Evolutionary conservation across 2,888 invertebrate species (phyloP).

Genomic region (Apocheima hispidaria): DNA sequence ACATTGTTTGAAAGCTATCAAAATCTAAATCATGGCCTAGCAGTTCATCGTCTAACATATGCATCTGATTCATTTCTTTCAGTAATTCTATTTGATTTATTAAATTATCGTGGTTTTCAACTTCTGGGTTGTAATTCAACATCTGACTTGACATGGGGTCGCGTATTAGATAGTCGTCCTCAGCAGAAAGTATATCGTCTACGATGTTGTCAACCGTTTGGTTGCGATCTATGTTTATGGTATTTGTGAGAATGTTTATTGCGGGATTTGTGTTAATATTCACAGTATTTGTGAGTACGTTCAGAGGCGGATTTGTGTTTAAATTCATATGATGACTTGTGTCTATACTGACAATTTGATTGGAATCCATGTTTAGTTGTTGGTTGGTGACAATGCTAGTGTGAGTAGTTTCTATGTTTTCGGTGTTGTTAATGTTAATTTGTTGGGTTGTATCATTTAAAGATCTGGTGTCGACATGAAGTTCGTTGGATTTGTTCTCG

Average conservation of each 20-base stretch:
- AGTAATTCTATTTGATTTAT: constrained; percentile 76
- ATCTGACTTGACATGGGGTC: constrained; percentile 64
- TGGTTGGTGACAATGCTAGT: background rate
- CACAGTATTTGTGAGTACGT: constrained; percentile 5
- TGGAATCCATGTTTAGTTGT: constrained; percentile 5
- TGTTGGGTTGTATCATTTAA: background rate
- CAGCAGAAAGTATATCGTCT: constrained; percentile 77
- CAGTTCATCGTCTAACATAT: constrained; percentile 75
- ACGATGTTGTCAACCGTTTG: constrained; percentile 77
- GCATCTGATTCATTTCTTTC: constrained; percentile 78
- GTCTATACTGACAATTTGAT: constrained; percentile 1
- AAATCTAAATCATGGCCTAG: constrained; percentile 77
- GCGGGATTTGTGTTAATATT: constrained; percentile 1
- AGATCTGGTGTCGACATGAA: constrained; percentile 43
- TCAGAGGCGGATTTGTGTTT: constrained; percentile 1
- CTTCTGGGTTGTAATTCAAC: constrained; percentile 59
- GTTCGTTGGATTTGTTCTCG: constrained; percentile 50
- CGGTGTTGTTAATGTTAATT: background rate
- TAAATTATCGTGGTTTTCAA: constrained; percentile 63
- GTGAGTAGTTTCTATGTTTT: background rate
- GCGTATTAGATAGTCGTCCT: constrained; percentile 73
- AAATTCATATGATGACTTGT: constrained; percentile 4
- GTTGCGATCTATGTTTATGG: constrained; percentile 7
- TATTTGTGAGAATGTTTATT: constrained; percentile 40
- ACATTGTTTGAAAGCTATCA: constrained; percentile 75